Base-by-base conservation (phyloP, 2,113 vertebrate genomes). In the Psammodynastes pulverulentus region DNA sequence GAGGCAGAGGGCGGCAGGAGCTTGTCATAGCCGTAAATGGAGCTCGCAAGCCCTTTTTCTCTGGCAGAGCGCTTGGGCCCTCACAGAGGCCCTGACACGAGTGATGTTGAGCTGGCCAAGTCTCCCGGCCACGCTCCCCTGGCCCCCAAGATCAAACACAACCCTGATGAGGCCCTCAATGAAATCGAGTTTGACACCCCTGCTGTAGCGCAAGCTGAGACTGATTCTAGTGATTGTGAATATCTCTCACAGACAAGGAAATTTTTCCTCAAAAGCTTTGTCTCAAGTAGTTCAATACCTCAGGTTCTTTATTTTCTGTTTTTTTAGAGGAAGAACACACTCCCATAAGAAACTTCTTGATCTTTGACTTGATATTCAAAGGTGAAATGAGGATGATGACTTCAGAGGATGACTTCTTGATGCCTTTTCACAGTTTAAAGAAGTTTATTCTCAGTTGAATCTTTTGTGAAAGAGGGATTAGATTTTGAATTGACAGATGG, bases 351-450 rank as follows among this genome's bases (percentile, higher is more conserved):
- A n/a, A 29, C 29, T 23, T 67, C 29, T 92, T 92, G 86, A 23
- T 84, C 91, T 91, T 88, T 87, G 56, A 26, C 58, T 51, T 92
- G 19, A 54, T 84, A 84, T 43, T 89, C 29, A 58, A 84, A 89
- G 43, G 51, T 49, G 9, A 84, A 89, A 58, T 52, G 62, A 67
- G 62, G 62, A 67, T 67, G 62, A 67, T 67, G 12, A 84, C 10
- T 48, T 49, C 23, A 88, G 21, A 84, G 9, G 23, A 10, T 90
- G 58, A 87, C 23, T 51, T 17, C 46, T 88, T 26, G n/a, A n/a
- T 39, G 62, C 15, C n/a, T 67, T 92, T 89, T 34, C 34, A 84
- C 48, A 88, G 58, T n/a, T 49, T 58, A 93, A 21, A 15, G n/a
- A 43, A 58, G 39, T 45, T 88, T 85, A 54, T 89, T 52, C 24